A percentile compares a stretch with the other conserved stretches of the same genome.
These are phyloP conservation scores for Canis aureus DNA, from an alignment of 2,113 vertebrate species.

Conservation along the genomic window DNA sequence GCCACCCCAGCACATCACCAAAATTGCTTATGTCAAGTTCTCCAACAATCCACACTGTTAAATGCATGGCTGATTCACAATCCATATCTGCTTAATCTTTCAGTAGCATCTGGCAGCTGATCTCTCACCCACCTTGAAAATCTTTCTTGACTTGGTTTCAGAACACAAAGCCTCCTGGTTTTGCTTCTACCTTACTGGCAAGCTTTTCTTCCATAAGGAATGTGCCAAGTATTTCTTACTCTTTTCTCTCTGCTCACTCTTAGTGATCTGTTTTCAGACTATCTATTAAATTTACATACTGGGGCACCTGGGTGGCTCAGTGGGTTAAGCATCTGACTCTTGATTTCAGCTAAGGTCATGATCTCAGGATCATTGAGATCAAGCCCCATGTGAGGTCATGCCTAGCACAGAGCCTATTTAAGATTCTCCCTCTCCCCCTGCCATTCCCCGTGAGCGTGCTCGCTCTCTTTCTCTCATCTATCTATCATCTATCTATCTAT, in stretches of 20 bases:
- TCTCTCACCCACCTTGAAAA: neutral
- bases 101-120: neutral
- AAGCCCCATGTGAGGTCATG: neutral
- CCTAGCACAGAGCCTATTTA: neutral
- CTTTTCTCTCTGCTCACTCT: neutral
- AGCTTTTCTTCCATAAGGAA: neutral
- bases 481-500: no score
- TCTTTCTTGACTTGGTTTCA: neutral
- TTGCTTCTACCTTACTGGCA: neutral
- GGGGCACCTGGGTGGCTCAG: neutral
- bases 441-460: neutral
- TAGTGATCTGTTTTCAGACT: neutral
- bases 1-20: neutral
- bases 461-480: neutral
- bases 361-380: neutral
- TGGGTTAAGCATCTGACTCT: neutral
- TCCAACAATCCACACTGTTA: neutral
- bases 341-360: neutral
- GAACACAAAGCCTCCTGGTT: neutral
- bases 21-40: neutral
- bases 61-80: neutral
- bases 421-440: neutral
- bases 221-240: neutral
- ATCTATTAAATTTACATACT: neutral
- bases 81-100: neutral